Conservation (phyloP, 35 echinoderm and acorn worm genomes). For the Eucidaris tribuloides region DNA sequence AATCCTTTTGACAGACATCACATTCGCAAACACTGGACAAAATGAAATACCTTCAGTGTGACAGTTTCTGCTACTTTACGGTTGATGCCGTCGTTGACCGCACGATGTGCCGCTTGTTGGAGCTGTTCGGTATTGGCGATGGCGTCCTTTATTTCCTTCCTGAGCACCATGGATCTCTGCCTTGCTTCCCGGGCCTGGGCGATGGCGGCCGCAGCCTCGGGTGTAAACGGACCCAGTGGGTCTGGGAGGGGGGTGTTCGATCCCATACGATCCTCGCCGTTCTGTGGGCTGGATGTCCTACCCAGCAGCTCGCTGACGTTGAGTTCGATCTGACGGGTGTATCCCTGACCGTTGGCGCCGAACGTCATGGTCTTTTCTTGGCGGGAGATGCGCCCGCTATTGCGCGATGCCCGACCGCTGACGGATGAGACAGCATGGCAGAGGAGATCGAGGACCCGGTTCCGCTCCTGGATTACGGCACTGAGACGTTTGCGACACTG, state of each 20-base stretch:
- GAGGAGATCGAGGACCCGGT: conserved; percentile 93
- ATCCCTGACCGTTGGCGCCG: conserved; percentile 86
- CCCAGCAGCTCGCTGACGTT: conserved; percentile 47
- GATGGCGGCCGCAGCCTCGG: conserved; percentile 84
- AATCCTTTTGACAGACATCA: no score
- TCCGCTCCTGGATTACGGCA: conserved; percentile 94
- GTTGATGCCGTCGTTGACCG: conserved; percentile 87
- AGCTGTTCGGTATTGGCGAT: conserved; percentile 87
- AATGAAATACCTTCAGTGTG: conserved; percentile 73
- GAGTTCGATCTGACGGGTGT: conserved; percentile 75
- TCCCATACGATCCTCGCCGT: conserved; percentile 24
- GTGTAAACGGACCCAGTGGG: conserved; percentile 90
- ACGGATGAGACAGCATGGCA: conserved; percentile 96
- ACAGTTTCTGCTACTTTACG: conserved; percentile 93
- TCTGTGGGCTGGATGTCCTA: conserved; percentile 9
- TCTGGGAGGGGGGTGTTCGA: conserved; percentile 51
- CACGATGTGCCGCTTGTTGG: conserved; percentile 67
- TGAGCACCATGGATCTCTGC: conserved; percentile 53
- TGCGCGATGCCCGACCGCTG: conserved; percentile 83
- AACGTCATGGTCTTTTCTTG: conserved; percentile 83
- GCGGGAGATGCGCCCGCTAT: conserved; percentile 48
- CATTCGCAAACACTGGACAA: no score
- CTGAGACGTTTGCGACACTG: conserved; percentile 75
- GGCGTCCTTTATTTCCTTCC: conserved; percentile 82
- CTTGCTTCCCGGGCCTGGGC: conserved; percentile 87